These are phyloP conservation scores for Pocillopora verrucosa DNA, from an alignment of 64 coral and sea anemone species.

Conservation along the genomic window DNA sequence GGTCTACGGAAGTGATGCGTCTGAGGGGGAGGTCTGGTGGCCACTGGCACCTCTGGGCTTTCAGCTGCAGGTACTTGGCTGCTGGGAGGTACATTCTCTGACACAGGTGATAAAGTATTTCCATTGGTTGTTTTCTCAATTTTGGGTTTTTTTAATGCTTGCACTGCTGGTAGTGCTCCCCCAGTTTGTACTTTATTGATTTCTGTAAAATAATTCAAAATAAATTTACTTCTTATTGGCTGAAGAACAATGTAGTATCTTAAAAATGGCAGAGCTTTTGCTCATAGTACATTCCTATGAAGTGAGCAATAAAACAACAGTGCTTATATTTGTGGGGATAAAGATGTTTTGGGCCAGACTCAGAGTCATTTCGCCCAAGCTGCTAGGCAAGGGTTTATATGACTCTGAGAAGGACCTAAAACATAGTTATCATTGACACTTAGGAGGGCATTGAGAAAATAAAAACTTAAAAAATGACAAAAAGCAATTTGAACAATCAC, in stretches of 20 bases:
- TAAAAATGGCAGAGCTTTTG: background rate
- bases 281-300: no score
- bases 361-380: no score
- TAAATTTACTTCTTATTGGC: background rate
- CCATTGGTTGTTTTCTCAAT: slow-evolving; percentile 28
- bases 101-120: background rate
- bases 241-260: background rate
- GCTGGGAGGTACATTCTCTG: background rate
- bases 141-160: background rate
- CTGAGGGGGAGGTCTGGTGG: background rate
- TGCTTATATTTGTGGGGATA: no score
- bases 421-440: no score
- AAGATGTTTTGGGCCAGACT: no score
- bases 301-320: no score
- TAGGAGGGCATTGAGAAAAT: no score
- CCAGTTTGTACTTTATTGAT: slow-evolving; percentile 88
- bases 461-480: no score
- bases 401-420: no score
- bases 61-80: background rate
- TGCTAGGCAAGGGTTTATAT: no score
- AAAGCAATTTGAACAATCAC: no score
- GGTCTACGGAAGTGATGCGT: slow-evolving; percentile 42
- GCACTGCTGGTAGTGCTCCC: slow-evolving; percentile 18
- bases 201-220: slow-evolving; percentile 50
- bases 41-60: slow-evolving; percentile 33